Percentiles rank a stretch among this genome's conserved stretches.
Conservation (phyloP, 2,113 vertebrate genomes). For the Lonchura striata region DNA sequence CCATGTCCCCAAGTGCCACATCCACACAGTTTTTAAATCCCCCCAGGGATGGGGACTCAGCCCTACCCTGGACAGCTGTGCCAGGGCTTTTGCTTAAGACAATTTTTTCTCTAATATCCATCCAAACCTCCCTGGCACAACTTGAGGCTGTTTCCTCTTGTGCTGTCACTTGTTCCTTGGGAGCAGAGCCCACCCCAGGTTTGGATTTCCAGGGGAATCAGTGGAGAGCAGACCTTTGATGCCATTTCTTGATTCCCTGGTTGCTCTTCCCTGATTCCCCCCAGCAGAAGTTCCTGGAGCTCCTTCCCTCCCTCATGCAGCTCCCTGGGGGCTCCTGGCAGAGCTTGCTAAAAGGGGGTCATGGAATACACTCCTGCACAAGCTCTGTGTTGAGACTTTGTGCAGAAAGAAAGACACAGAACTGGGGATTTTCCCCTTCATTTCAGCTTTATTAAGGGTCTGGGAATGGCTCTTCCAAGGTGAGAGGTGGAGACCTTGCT, state of each 20-base stretch:
- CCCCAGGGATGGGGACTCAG: not conserved
- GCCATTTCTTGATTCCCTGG: not conserved
- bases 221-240: not conserved
- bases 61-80: not conserved
- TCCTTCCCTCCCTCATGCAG: rapidly evolving
- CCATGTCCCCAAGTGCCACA: not conserved
- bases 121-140: not conserved
- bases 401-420: not conserved
- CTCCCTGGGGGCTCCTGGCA: not conserved
- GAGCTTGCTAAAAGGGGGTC: not conserved
- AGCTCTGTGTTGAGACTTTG: not conserved
- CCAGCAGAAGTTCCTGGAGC: not conserved
- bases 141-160: not conserved
- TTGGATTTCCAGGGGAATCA: not conserved
- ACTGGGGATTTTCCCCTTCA: not conserved
- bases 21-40: not conserved
- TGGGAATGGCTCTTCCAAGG: not conserved
- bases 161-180: not conserved
- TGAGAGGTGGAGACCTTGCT: not conserved
- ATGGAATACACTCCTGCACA: rapidly evolving
- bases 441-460: not conserved
- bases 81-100: not conserved
- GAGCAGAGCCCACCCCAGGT: not conserved
- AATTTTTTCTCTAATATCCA: not conserved
- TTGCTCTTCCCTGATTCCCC: not conserved